Base-by-base conservation (phyloP, 2,888 invertebrate genomes). In the Lasioglossum oenotherae region DNA sequence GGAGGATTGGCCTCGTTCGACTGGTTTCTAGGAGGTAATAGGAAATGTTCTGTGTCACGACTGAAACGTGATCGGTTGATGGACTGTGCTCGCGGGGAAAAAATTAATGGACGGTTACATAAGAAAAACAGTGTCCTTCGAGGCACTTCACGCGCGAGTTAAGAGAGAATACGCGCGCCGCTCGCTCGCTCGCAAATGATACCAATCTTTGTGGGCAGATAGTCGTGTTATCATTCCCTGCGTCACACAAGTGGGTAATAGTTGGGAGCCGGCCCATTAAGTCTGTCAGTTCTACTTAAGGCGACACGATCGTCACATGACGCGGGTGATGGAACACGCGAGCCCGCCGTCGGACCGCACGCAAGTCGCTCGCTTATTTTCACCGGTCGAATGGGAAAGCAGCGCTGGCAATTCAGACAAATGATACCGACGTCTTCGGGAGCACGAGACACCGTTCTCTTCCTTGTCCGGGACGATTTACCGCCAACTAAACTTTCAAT, bases 211-310 rank as follows among this genome's bases (percentile, higher is more conserved):
- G 78, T 71, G 74, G 60, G 71, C 78, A 81, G 80, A 81, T 79
- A 74, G 86, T 77, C 35, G 74, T 69, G 76, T 72, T 79, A 84
- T 86, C 84, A 84, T 85, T 87, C 72, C 83, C 69, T 83, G 79
- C 87, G 75, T 75, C 75, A 77, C 44, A 76, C 84, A 89, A 89
- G 84, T 89, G 89, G 89, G 87, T 87, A 89, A 89, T 89, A 72
- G 82, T 67, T 84, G 80, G 67, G 69, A 57, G 57, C 44, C 23
- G 38, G 78, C 46, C 79, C 81, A 84, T 87, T 88, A 80, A 57
- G 74, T 83, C 76, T 72, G 87, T 87, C 87, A 79, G 74, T 79
- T 81, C 84, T 81, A 88, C 88, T 89, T 83, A 80, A 88, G 81
- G 80, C 80, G 72, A 80, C 81, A 85, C 75, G 85, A 31, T 38